These are phyloP conservation scores for Keiferia lycopersicella DNA, from an alignment of 2,888 invertebrate genomes.

Conservation along the genomic window DNA sequence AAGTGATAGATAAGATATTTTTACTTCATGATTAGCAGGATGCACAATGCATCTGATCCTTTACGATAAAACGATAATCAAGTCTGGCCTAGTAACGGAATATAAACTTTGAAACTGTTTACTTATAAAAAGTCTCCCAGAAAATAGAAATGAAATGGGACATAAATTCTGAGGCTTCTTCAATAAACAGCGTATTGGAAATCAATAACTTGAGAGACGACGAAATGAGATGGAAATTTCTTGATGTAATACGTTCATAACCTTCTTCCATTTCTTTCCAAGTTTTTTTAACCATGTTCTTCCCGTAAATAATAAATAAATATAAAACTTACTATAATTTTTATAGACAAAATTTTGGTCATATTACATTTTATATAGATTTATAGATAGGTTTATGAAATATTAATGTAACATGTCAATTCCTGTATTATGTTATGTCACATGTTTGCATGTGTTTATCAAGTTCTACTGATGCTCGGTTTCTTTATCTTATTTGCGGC, in stretches of 20 bases:
- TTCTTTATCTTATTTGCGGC: constrained; percentile 8
- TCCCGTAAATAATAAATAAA: too few relatives aligned
- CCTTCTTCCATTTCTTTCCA: background rate
- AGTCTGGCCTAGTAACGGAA: background rate
- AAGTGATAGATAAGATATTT: constrained; percentile 3
- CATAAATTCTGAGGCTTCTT: background rate
- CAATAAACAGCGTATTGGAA: background rate
- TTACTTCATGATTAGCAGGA: background rate
- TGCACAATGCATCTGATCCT: background rate
- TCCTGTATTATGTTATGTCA: background rate
- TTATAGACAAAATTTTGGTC: too few relatives aligned
- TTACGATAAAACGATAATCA: background rate
- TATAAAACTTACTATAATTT: too few relatives aligned
- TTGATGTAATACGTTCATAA: background rate
- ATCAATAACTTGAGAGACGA: background rate
- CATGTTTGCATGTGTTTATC: background rate
- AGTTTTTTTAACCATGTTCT: background rate
- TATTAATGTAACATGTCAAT: background rate
- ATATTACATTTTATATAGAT: too few relatives aligned
- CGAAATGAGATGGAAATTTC: background rate
- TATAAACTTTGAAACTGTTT: background rate
- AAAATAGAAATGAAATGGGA: background rate
- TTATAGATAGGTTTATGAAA: too few relatives aligned
- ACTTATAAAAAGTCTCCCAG: background rate
- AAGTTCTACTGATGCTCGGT: background rate